Percentiles rank a stretch among this genome's conserved stretches.
Conservation (phyloP, 2,797 vertebrate species). For the Kryptopterus vitreolus region DNA sequence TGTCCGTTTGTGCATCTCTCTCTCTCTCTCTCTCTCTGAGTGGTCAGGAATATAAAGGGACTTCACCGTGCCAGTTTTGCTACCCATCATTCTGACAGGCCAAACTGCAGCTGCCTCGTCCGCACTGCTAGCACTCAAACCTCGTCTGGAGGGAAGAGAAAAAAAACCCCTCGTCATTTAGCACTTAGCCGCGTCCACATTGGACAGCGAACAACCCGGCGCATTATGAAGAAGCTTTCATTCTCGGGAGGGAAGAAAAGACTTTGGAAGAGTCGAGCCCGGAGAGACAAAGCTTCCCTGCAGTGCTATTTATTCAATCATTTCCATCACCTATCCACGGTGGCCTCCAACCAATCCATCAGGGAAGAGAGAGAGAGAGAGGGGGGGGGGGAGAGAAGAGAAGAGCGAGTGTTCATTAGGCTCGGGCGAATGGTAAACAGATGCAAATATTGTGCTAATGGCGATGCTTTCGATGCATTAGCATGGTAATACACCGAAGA, state of each 20-base stretch:
- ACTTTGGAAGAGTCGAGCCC: slow-evolving; percentile 3
- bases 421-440: slow-evolving; percentile 49
- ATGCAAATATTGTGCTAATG: slow-evolving; percentile 57
- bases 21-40: neutral
- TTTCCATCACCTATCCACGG: slow-evolving; percentile 47
- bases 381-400: slow-evolving; percentile 22
- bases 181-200: slow-evolving; percentile 23
- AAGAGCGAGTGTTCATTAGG: slow-evolving; percentile 48
- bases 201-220: slow-evolving; percentile 42
- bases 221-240: slow-evolving; percentile 37
- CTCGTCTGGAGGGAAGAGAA: no score
- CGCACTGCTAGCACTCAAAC: slow-evolving; percentile 33
- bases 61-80: slow-evolving; percentile 29
- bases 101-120: slow-evolving; percentile 20
- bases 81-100: slow-evolving; percentile 35
- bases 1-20: no score
- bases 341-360: slow-evolving; percentile 51
- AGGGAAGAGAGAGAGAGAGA: slow-evolving; percentile 23
- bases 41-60: slow-evolving; percentile 25
- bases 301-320: slow-evolving; percentile 46
- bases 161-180: slow-evolving; percentile 11
- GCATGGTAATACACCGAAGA: slow-evolving; percentile 47
- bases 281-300: slow-evolving; percentile 35
- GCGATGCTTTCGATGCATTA: slow-evolving; percentile 51
- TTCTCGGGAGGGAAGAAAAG: neutral